Evolutionary conservation across 2,113 vertebrate species (phyloP).

Genomic region (Setophaga petechia): DNA sequence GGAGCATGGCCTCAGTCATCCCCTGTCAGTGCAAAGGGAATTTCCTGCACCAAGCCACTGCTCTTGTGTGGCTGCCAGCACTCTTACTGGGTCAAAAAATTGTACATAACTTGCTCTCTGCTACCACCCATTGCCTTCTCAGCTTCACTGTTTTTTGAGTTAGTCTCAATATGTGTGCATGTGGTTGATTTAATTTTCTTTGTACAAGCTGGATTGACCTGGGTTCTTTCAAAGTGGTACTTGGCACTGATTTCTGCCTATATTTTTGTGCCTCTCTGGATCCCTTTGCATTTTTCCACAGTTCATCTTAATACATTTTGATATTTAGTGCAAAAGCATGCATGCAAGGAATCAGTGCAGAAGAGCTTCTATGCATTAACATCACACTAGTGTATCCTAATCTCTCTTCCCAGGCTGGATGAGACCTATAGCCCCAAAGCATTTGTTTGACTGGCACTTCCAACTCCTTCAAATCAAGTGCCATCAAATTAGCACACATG

Average conservation of each 20-base stretch:
- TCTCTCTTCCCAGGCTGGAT: neutral
- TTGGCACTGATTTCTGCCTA: neutral
- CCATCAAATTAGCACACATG: neutral
- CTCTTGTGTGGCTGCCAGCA: neutral
- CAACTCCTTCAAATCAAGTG: neutral
- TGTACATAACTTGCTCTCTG: neutral
- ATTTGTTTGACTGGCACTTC: neutral
- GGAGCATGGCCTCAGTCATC: neutral
- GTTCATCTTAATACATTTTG: neutral
- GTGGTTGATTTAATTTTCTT: neutral
- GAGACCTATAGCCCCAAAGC: neutral
- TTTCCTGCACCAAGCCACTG: neutral
- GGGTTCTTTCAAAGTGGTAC: neutral
- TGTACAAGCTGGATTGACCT: neutral
- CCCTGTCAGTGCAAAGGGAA: accelerated
- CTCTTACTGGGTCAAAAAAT: no score
- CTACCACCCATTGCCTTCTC: neutral
- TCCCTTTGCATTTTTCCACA: neutral
- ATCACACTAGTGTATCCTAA: neutral
- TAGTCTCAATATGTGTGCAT: neutral
- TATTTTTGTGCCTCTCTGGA: neutral
- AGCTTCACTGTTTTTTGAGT: neutral
- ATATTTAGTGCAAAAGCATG: neutral
- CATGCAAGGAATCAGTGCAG: neutral
- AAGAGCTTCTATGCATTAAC: neutral